phyloP scores from a whole-genome alignment of 2,888 invertebrate species.

The Lepidocyrtinus sp. region DNA sequence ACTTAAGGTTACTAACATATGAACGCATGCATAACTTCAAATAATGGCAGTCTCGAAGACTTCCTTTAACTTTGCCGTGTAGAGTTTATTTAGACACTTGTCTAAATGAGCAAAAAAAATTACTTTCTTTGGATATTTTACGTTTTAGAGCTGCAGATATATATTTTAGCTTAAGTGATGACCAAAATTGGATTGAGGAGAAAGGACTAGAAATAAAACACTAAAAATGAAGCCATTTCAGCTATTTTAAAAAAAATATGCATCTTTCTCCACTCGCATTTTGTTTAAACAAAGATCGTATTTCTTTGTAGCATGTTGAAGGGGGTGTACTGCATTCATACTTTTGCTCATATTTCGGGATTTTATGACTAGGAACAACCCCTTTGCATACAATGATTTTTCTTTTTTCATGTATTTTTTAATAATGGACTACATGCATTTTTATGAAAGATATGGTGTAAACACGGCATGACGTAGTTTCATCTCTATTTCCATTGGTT shows the following conservation, averaged over 20 bases:
- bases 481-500: neutral
- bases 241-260: neutral
- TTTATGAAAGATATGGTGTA: constrained; percentile 50
- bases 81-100: too few relatives aligned
- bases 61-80: too few relatives aligned
- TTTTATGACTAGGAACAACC: constrained; percentile 37
- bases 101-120: too few relatives aligned
- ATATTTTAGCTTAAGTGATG: too few relatives aligned
- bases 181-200: constrained; percentile 45
- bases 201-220: neutral
- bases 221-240: constrained; percentile 48
- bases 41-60: too few relatives aligned
- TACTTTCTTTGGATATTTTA: too few relatives aligned
- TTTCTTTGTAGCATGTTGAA: neutral
- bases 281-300: too few relatives aligned
- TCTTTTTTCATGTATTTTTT: constrained; percentile 32
- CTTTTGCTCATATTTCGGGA: neutral
- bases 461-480: constrained; percentile 1
- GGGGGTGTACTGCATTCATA: neutral
- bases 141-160: too few relatives aligned
- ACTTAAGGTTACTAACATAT: too few relatives aligned
- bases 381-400: constrained; percentile 58
- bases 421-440: constrained; percentile 54
- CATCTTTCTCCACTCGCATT: too few relatives aligned
- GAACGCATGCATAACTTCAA: too few relatives aligned